phyloP scores from a whole-genome alignment of 2,113 vertebrate genomes.

The Phaethornis superciliosus region DNA sequence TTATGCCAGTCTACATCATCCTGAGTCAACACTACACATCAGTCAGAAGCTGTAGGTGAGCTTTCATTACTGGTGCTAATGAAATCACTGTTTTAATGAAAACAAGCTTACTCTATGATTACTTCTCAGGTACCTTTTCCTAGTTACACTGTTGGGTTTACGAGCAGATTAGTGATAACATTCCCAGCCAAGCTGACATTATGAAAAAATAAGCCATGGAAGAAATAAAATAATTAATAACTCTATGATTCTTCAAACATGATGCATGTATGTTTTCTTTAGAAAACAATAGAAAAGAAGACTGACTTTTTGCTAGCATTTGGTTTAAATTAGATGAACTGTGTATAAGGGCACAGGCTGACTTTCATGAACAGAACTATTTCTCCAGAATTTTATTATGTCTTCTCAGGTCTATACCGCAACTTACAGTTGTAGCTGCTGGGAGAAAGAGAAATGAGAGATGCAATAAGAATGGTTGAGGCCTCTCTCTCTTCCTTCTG shows the following conservation, averaged over 20 bases:
- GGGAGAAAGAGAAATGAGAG: not conserved
- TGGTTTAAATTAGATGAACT: not conserved
- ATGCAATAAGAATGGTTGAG: not conserved
- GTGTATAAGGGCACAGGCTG: not conserved
- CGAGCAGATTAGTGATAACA: not conserved
- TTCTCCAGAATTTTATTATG: conserved; percentile 1
- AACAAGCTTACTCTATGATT: not conserved
- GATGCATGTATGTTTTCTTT: not conserved
- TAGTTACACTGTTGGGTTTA: not conserved
- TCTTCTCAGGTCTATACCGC: conserved; percentile 18
- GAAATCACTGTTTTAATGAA: not conserved
- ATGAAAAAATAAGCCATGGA: not conserved
- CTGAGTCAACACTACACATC: not conserved
- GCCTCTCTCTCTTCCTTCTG: not conserved
- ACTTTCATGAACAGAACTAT: not conserved
- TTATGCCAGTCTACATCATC: not conserved
- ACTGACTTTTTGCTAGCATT: not conserved
- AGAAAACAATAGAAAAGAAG: not conserved
- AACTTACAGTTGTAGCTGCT: not conserved
- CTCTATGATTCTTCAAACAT: not conserved
- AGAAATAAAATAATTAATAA: not conserved
- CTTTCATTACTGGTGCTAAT: not conserved
- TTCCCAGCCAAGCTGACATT: not conserved
- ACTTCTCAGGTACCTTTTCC: not conserved
- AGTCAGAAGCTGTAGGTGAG: not conserved